These are phyloP conservation scores for Crambe crambe DNA, from an alignment of 37 sponge, comb jelly and placozoan species.

Conservation along the genomic window DNA sequence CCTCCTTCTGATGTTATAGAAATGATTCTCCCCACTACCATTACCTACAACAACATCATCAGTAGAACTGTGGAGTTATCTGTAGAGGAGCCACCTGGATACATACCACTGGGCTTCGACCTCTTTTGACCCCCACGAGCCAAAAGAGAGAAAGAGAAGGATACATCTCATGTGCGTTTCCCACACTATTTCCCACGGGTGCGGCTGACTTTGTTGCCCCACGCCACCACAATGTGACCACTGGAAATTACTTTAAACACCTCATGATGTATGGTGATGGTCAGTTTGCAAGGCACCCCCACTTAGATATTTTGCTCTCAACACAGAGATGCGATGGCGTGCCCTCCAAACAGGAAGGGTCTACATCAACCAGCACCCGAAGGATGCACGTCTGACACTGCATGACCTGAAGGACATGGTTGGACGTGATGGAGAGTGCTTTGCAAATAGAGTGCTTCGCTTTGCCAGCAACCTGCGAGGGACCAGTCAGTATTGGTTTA, in stretches of 20 bases:
- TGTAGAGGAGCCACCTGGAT: background rate
- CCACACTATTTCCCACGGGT: too few species aligned
- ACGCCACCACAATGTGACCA: too few species aligned
- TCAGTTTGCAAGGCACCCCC: too few species aligned
- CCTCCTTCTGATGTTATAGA: background rate
- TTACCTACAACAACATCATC: background rate
- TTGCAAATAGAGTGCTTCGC: slow-evolving; percentile 46
- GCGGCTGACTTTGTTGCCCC: too few species aligned
- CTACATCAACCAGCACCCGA: background rate
- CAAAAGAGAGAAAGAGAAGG: too few species aligned
- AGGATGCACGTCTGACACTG: background rate
- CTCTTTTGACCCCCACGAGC: too few species aligned
- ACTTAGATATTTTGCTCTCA: too few species aligned
- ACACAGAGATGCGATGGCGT: slow-evolving; percentile 16
- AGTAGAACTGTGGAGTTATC: background rate
- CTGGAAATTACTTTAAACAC: too few species aligned
- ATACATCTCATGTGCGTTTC: too few species aligned
- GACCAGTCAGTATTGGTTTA: too few species aligned
- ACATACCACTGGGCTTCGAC: background rate
- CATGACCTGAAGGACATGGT: slow-evolving; percentile 36
- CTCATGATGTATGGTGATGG: too few species aligned
- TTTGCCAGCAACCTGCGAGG: slow-evolving; percentile 46
- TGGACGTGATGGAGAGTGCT: slow-evolving; percentile 28
- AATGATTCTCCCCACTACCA: background rate
- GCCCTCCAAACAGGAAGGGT: background rate